phyloP scores from a whole-genome alignment of 1,140 invertebrate genomes.

The Eulimnadia texana region DNA sequence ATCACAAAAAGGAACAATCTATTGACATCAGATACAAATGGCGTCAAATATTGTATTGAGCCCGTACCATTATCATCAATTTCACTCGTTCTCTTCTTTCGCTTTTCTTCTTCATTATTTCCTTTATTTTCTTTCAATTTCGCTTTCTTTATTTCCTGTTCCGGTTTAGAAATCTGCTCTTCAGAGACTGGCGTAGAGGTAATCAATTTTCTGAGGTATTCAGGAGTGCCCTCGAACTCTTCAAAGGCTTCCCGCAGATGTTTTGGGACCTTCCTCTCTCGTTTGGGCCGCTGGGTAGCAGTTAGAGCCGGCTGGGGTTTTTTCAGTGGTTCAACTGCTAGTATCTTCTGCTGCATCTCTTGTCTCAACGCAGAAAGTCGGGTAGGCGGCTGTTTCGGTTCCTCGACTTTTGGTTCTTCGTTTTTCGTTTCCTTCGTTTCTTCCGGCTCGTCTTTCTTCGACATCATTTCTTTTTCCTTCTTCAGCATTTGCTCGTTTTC shows the following conservation, averaged over 20 bases:
- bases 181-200: background rate
- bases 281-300: conserved; percentile 36
- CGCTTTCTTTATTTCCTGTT: background rate
- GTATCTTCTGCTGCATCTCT: conserved; percentile 11
- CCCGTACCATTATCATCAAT: conserved; percentile 8
- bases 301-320: background rate
- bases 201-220: background rate
- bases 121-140: conserved; percentile 1
- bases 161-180: background rate
- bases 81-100: conserved; percentile 12
- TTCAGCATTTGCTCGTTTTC: conserved; percentile 28
- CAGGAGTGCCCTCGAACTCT: conserved; percentile 2
- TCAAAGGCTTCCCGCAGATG: conserved; percentile 37
- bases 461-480: conserved; percentile 23
- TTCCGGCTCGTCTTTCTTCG: conserved; percentile 17
- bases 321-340: conserved; percentile 14
- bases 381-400: background rate
- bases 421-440: no score
- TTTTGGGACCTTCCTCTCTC: conserved; percentile 47
- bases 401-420: background rate
- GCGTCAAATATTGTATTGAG: conserved; percentile 3
- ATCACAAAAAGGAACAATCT: no score
- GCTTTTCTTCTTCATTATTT: background rate
- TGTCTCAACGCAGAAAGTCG: conserved; percentile 10
- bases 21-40: no score